A percentile compares a stretch with the other conserved stretches of the same genome.
These are phyloP conservation scores for Apus apus DNA, from an alignment of 2,113 vertebrate genomes.

Conservation along the genomic window DNA sequence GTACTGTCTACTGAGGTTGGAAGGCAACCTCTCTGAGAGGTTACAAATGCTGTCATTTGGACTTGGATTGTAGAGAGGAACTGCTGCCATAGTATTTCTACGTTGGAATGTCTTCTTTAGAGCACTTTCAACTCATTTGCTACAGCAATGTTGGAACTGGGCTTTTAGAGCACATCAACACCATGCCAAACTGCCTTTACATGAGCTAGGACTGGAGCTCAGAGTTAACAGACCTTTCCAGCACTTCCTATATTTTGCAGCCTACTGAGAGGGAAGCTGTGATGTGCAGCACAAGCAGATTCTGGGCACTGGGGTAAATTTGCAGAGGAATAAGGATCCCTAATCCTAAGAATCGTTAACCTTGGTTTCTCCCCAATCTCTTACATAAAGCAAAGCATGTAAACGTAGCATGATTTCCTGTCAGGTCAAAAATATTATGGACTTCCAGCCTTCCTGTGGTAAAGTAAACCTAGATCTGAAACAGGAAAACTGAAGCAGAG, in stretches of 20 bases:
- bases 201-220: not conserved
- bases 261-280: not conserved
- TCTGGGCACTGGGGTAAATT: not conserved
- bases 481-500: not conserved
- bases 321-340: not conserved
- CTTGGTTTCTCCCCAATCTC: not conserved
- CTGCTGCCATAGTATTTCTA: not conserved
- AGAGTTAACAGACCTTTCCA: not conserved
- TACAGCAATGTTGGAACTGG: not conserved
- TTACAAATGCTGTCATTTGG: not conserved
- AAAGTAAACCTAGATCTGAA: not conserved
- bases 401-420: not conserved
- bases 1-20: not conserved
- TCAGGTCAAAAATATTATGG: not conserved
- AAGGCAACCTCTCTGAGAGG: not conserved
- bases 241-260: not conserved
- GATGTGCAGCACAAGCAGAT: not conserved
- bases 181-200: not conserved
- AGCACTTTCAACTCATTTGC: not conserved
- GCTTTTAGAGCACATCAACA: not conserved
- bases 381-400: not conserved
- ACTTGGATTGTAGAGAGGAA: not conserved
- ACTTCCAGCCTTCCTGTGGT: not conserved
- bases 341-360: not conserved
- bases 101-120: not conserved